Evolutionary conservation across 2,113 vertebrate genomes (phyloP).

Genomic region (Cynocephalus volans): DNA sequence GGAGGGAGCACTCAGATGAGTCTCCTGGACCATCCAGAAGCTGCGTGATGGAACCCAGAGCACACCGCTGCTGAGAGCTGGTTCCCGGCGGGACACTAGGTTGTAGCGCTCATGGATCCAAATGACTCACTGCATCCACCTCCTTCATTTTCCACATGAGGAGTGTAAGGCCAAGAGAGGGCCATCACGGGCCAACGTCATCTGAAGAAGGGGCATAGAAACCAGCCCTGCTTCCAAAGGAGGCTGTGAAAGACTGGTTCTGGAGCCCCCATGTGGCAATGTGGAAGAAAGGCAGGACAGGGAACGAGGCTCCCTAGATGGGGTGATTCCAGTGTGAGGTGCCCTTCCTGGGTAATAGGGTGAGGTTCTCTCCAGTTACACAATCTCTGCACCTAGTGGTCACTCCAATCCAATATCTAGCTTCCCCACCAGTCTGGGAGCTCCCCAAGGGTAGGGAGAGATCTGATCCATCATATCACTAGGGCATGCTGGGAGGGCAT

Average conservation of each 20-base stretch:
- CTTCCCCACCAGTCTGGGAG: not conserved
- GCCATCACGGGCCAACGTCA: not conserved
- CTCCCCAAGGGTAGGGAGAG: not conserved
- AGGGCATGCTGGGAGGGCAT: not conserved
- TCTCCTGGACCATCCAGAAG: not conserved
- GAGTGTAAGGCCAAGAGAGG: not conserved
- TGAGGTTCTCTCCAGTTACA: not conserved
- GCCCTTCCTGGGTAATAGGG: not conserved
- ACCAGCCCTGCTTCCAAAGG: not conserved
- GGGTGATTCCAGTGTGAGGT: not conserved
- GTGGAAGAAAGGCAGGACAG: slow-evolving; percentile 13
- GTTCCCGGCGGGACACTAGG: not conserved
- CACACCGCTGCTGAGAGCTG: not conserved
- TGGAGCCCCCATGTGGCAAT: slow-evolving; percentile 46
- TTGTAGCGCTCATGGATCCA: not conserved
- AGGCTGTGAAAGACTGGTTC: not conserved
- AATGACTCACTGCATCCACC: not conserved
- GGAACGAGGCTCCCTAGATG: not conserved
- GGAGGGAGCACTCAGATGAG: not conserved
- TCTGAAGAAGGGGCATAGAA: not conserved
- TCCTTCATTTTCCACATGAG: not conserved
- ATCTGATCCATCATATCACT: not conserved
- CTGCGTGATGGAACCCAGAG: not conserved
- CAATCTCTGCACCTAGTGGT: not conserved
- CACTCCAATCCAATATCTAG: not conserved